Evolutionary conservation across 2,797 vertebrate genomes (phyloP).

Genomic region (Anas flavirostris): DNA sequence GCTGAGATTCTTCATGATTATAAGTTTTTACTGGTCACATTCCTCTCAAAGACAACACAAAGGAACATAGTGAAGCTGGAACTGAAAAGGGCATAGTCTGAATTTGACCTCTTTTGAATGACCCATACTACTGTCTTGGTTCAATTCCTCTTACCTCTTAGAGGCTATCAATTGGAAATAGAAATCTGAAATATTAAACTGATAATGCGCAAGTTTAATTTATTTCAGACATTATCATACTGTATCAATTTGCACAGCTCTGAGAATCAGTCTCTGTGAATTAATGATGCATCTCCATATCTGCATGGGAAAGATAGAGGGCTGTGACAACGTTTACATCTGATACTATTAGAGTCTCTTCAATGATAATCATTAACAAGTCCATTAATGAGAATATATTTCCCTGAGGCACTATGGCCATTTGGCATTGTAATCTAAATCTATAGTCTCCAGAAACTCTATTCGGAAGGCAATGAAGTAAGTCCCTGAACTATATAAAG

Average conservation of each 20-base stretch:
- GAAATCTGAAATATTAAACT: slow-evolving; percentile 44
- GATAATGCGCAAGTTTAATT: slow-evolving; percentile 26
- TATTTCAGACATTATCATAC: slow-evolving; percentile 7
- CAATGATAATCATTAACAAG: slow-evolving; percentile 62
- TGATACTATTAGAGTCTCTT: slow-evolving; percentile 44
- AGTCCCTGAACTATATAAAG: slow-evolving; percentile 31
- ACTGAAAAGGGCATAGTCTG: neutral
- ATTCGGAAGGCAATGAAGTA: slow-evolving; percentile 49
- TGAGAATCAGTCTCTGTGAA: slow-evolving; percentile 24
- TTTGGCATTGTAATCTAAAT: slow-evolving; percentile 12
- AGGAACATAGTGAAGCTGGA: neutral
- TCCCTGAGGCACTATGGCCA: slow-evolving; percentile 38
- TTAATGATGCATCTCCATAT: slow-evolving; percentile 50
- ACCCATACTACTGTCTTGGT: neutral
- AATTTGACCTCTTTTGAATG: slow-evolving; percentile 20
- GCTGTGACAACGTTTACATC: slow-evolving; percentile 49
- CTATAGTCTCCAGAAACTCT: slow-evolving; percentile 43
- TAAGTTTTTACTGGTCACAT: neutral
- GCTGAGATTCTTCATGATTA: neutral
- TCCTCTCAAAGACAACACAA: neutral
- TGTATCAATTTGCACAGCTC: neutral
- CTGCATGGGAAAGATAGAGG: slow-evolving; percentile 27
- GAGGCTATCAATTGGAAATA: slow-evolving; percentile 27
- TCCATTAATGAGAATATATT: slow-evolving; percentile 59
- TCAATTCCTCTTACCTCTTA: slow-evolving; percentile 22